Percentiles rank a stretch among this genome's conserved stretches.
Conservation (phyloP, 2,888 invertebrate genomes). For the Rhamphomyia laevipes region DNA sequence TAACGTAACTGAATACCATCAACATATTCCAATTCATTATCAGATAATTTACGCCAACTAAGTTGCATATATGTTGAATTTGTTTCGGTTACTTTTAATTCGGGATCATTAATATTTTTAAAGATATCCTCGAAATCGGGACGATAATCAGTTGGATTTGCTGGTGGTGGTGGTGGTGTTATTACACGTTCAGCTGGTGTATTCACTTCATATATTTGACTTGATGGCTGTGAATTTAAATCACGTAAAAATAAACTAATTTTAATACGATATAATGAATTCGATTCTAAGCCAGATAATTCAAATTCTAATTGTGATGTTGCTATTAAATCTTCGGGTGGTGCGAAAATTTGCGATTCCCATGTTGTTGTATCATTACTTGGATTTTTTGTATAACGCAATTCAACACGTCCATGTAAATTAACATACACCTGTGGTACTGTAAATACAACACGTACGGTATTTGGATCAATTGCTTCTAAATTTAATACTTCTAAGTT, state of each 20-base stretch:
- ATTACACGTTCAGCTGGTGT: constrained; percentile 47
- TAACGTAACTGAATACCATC: constrained; percentile 82
- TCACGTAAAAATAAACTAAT: constrained; percentile 69
- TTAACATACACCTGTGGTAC: constrained; percentile 75
- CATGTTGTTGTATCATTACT: constrained; percentile 60
- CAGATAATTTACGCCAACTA: constrained; percentile 70
- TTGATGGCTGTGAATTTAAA: constrained; percentile 63
- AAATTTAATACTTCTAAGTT: constrained; percentile 46
- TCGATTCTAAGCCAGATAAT: constrained; percentile 60
- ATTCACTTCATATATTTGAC: constrained; percentile 60
- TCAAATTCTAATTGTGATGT: constrained; percentile 79
- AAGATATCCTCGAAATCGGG: constrained; percentile 37
- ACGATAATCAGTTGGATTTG: constrained; percentile 30
- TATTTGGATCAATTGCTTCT: constrained; percentile 65
- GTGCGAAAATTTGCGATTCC: constrained; percentile 77
- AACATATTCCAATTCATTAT: constrained; percentile 69
- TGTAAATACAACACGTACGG: constrained; percentile 70
- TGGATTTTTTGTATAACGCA: constrained; percentile 70
- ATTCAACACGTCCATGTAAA: constrained; percentile 73
- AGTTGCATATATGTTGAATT: constrained; percentile 69
- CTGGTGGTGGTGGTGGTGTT: constrained; percentile 39
- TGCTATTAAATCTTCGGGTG: constrained; percentile 73
- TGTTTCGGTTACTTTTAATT: constrained; percentile 57
- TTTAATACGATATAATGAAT: constrained; percentile 71
- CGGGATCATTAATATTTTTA: constrained; percentile 55